These are phyloP conservation scores for Pyrgus malvae DNA, from an alignment of 2,888 invertebrate species.

Conservation along the genomic window DNA sequence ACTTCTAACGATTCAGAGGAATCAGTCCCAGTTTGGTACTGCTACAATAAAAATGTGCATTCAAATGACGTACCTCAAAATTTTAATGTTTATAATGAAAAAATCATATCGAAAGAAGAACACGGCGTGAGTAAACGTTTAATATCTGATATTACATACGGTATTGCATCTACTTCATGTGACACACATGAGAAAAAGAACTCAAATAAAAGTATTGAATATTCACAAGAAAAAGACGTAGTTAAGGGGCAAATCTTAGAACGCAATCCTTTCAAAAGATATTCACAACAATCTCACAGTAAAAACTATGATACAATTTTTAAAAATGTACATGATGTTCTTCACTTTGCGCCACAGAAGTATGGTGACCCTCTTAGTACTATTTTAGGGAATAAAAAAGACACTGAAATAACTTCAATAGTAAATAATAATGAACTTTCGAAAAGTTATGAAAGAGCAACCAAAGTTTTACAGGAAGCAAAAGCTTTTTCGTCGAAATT, in stretches of 20 bases:
- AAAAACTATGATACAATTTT: neutral
- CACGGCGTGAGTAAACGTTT: too few species aligned
- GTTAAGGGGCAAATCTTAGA: neutral
- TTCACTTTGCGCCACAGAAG: neutral
- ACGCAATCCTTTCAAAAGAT: neutral
- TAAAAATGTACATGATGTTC: neutral
- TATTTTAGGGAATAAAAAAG: too few species aligned
- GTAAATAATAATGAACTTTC: neutral
- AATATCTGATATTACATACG: too few species aligned
- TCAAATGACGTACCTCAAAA: neutral
- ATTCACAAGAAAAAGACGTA: neutral
- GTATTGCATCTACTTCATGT: neutral
- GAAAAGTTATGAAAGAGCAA: constrained; percentile 39
- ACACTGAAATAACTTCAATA: neutral
- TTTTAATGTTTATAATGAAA: too few species aligned
- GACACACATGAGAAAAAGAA: neutral
- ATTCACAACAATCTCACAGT: neutral
- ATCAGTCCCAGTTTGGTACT: neutral
- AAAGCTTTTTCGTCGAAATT: constrained; percentile 26
- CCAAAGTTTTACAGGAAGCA: constrained; percentile 30
- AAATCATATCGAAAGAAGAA: too few species aligned
- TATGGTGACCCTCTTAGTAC: neutral
- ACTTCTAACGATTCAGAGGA: constrained; percentile 2
- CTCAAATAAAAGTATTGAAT: neutral
- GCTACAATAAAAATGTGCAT: neutral